Conservation (phyloP, 2,113 vertebrate species). For the Takifugu bimaculatus region DNA sequence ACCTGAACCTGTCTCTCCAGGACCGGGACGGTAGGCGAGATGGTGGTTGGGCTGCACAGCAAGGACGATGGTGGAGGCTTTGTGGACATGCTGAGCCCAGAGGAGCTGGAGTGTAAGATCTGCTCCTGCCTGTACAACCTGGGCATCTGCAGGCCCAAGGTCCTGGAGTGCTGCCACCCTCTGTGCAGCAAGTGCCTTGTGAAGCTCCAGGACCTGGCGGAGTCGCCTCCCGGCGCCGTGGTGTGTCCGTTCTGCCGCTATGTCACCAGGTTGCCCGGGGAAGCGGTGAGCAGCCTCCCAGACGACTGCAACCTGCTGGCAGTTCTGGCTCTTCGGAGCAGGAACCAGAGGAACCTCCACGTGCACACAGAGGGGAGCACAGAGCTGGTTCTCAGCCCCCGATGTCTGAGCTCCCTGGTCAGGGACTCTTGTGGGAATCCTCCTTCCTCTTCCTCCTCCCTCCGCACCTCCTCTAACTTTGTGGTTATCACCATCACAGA, state of each 20-base stretch:
- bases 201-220: constrained; percentile 88
- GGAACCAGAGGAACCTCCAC: constrained; percentile 78
- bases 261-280: constrained; percentile 80
- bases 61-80: constrained; percentile 1
- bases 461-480: constrained; percentile 77
- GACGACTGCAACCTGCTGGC: constrained; percentile 88
- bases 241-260: constrained; percentile 93
- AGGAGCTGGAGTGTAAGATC: constrained; percentile 96
- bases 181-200: constrained; percentile 90
- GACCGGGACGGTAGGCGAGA: constrained; percentile 29
- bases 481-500: constrained; percentile 95
- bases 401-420: constrained; percentile 81
- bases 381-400: constrained; percentile 85
- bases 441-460: constrained; percentile 59
- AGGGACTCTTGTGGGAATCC: constrained; percentile 74
- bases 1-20: neutral
- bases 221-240: constrained; percentile 81
- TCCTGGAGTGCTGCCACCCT: constrained; percentile 87
- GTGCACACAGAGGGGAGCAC: constrained; percentile 75
- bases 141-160: constrained; percentile 83
- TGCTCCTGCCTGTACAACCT: constrained; percentile 90
- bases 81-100: constrained; percentile 67
- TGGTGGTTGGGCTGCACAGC: constrained; percentile 73
- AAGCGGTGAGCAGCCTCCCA: constrained; percentile 81
- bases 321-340: constrained; percentile 78